Evolutionary conservation across 2,113 vertebrate species (phyloP).

Genomic region (Emberiza fucata): DNA sequence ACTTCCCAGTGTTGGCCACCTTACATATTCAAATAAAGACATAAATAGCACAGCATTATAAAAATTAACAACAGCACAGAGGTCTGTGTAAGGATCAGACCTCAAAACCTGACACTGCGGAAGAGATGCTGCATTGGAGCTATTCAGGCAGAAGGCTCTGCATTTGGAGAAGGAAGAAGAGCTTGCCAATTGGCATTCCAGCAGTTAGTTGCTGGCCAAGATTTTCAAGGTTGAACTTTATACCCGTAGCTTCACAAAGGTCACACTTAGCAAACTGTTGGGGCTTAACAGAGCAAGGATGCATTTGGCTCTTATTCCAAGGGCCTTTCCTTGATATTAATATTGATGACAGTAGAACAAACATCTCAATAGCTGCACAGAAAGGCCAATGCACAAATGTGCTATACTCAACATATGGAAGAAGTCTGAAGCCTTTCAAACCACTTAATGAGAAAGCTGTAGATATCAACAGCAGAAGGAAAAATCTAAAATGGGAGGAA

Average conservation of each 20-base stretch:
- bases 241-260: not conserved
- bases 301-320: not conserved
- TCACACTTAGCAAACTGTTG: not conserved
- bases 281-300: not conserved
- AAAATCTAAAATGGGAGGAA: not conserved
- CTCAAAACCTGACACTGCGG: not conserved
- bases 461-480: not conserved
- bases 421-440: conserved; percentile 2
- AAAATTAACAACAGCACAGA: not conserved
- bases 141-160: not conserved
- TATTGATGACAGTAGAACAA: not conserved
- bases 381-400: conserved; percentile 3
- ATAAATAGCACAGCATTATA: not conserved
- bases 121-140: not conserved
- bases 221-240: conserved; percentile 1
- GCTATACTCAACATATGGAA: not conserved
- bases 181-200: not conserved
- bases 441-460: not conserved
- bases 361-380: not conserved
- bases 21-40: not conserved
- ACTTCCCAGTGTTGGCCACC: not conserved
- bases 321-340: not conserved
- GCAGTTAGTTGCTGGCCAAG: not conserved
- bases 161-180: not conserved
- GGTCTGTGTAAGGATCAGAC: not conserved